Percentiles rank a stretch among this genome's conserved stretches.
Evolutionary conservation across 30 jellyfish, hydroid and myxozoan genomes (phyloP).

Genomic region (Aurelia sp.): DNA sequence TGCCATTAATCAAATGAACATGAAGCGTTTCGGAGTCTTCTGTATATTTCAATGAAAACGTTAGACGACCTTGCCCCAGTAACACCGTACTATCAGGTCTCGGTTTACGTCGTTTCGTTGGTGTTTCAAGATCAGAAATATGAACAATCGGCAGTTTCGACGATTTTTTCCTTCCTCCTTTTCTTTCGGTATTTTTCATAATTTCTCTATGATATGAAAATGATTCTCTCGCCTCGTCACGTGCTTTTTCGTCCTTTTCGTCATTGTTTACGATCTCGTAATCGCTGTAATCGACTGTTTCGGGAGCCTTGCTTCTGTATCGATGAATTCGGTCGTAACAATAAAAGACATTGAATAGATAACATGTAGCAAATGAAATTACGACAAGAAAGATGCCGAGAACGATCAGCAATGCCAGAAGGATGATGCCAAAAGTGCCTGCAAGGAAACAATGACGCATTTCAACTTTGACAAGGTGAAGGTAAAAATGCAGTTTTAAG

Average conservation of each 20-base stretch:
- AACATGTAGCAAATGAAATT: constrained; percentile 50
- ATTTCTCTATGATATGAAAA: background rate
- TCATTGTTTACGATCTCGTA: constrained; percentile 3
- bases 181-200: background rate
- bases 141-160: constrained; percentile 46
- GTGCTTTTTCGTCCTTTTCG: background rate
- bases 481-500: no score
- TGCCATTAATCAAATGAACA: constrained; percentile 83
- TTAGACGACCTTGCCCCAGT: constrained; percentile 77
- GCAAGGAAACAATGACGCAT: background rate
- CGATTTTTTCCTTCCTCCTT: constrained; percentile 1
- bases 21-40: constrained; percentile 54
- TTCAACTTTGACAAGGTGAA: no score
- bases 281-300: constrained; percentile 18
- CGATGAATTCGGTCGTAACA: constrained; percentile 43
- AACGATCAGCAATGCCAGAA: constrained; percentile 53
- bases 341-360: constrained; percentile 42
- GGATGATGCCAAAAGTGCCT: constrained; percentile 60
- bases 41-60: constrained; percentile 64
- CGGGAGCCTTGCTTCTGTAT: constrained; percentile 16
- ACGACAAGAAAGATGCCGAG: constrained; percentile 39
- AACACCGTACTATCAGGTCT: constrained; percentile 80
- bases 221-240: background rate
- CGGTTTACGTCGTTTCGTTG: constrained; percentile 42
- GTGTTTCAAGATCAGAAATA: constrained; percentile 18